phyloP scores from a whole-genome alignment of 2,113 vertebrate genomes.

The Elanus axillaris region DNA sequence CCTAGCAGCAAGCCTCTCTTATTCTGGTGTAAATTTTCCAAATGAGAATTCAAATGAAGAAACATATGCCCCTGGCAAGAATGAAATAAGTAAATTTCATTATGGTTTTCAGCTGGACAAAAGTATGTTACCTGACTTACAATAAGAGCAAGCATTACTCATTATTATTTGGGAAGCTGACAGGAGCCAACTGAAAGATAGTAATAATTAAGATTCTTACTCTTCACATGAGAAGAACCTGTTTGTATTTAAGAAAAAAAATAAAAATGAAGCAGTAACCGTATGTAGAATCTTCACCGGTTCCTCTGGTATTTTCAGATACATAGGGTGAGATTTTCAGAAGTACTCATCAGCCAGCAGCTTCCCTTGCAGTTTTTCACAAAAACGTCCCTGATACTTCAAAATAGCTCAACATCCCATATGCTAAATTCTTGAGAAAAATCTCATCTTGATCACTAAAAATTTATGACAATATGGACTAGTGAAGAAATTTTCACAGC shows the following conservation, averaged over 20 bases:
- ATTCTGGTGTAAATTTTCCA: not conserved
- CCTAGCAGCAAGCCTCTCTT: not conserved
- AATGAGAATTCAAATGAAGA: slow-evolving; percentile 6
- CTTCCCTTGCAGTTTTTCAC: slow-evolving; percentile 9
- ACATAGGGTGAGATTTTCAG: not conserved
- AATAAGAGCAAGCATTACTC: not conserved
- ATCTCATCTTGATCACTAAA: slow-evolving; percentile 26
- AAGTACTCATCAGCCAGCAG: slow-evolving; percentile 9
- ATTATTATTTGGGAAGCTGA: not conserved
- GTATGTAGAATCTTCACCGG: not conserved
- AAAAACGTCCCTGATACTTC: not conserved
- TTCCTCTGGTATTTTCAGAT: slow-evolving; percentile 31
- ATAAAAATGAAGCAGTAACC: not conserved
- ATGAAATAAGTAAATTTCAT: not conserved
- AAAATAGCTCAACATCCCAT: slow-evolving; percentile 1
- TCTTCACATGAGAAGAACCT: not conserved
- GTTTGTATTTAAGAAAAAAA: not conserved
- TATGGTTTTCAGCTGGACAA: not conserved
- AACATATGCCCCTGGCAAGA: not conserved
- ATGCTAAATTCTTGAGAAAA: slow-evolving; percentile 33
- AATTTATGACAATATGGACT: slow-evolving; percentile 51
- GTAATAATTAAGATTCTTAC: not conserved
- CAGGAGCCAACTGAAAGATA: not conserved
- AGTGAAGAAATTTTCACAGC: not conserved
- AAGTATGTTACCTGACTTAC: not conserved